phyloP scores from a whole-genome alignment of 2,113 vertebrate genomes.

The Oenanthe melanoleuca region DNA sequence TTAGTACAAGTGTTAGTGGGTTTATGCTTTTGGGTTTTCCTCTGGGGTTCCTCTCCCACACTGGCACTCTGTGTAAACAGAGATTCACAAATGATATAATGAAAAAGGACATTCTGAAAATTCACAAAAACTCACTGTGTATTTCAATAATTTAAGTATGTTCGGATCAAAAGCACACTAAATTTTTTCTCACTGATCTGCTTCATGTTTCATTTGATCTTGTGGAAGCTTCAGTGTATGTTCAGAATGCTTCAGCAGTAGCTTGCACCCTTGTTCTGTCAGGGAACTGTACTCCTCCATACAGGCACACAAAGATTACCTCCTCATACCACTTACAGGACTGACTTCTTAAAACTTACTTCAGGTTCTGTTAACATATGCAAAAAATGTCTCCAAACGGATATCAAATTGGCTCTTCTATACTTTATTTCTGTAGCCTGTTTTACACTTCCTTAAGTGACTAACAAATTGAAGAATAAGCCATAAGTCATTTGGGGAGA shows the following conservation, averaged over 20 bases:
- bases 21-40: neutral
- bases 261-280: neutral
- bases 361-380: neutral
- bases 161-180: neutral
- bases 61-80: accelerated
- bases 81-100: neutral
- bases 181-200: neutral
- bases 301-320: neutral
- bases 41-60: neutral
- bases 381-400: neutral
- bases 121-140: neutral
- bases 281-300: neutral
- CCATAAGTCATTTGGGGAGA: neutral
- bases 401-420: neutral
- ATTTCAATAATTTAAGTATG: neutral
- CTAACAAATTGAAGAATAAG: neutral
- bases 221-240: neutral
- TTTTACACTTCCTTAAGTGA: neutral
- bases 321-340: neutral
- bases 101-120: neutral
- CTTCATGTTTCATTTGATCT: neutral
- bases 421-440: neutral
- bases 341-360: neutral
- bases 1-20: neutral
- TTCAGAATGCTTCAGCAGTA: neutral